These are phyloP conservation scores for Carterocephalus palaemon DNA, from an alignment of 2,888 invertebrate species.

Conservation along the genomic window DNA sequence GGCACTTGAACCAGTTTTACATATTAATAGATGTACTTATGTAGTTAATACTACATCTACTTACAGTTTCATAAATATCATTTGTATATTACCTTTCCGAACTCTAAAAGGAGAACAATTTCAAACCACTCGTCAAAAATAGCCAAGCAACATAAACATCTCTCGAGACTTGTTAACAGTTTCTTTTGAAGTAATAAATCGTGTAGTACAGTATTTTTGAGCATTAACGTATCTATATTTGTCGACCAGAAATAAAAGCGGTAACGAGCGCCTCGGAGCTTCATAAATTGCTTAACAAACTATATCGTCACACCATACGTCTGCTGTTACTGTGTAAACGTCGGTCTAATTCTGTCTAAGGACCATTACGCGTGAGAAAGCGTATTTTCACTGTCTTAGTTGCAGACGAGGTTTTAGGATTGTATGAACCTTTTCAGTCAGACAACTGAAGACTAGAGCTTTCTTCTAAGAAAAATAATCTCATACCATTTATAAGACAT, in stretches of 20 bases:
- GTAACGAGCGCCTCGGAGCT: constrained; percentile 35
- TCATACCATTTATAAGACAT: too few relatives aligned
- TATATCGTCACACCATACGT: constrained; percentile 22
- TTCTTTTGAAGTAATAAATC: constrained; percentile 41
- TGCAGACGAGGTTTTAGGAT: constrained; percentile 7
- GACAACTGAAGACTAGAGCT: too few relatives aligned
- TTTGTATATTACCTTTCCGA: constrained; percentile 15
- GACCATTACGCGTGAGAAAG: constrained; percentile 29
- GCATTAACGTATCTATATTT: constrained; percentile 28
- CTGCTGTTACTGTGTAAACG: constrained; percentile 34
- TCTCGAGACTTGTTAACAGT: constrained; percentile 35
- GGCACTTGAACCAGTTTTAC: too few relatives aligned
- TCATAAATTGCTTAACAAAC: constrained; percentile 33
- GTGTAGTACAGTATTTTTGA: constrained; percentile 39
- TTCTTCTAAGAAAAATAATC: not conserved
- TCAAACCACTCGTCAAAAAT: constrained; percentile 21
- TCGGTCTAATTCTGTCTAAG: constrained; percentile 37
- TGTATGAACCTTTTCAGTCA: too few relatives aligned
- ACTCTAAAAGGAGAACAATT: constrained; percentile 19
- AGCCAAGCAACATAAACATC: constrained; percentile 27
- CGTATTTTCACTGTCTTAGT: constrained; percentile 11
- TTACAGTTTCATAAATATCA: constrained; percentile 23
- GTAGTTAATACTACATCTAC: too few relatives aligned
- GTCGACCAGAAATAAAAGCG: constrained; percentile 34
- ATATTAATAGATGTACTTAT: too few relatives aligned